Evolutionary conservation across 92 coral and sea anemone genomes (phyloP).

Genomic region (Epizoanthus ramosus): DNA sequence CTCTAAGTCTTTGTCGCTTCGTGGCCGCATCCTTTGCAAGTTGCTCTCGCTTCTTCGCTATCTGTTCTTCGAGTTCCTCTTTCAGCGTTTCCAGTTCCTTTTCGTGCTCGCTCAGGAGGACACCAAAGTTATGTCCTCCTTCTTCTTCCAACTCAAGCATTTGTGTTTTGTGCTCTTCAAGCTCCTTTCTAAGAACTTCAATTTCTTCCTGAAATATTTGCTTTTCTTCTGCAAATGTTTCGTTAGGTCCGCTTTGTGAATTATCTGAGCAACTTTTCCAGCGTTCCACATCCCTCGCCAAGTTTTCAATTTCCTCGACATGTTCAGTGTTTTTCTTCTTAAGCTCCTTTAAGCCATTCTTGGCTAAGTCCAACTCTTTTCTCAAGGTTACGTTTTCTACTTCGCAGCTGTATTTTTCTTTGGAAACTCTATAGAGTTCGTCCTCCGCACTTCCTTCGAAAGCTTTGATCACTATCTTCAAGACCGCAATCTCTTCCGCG

Average conservation of each 20-base stretch:
- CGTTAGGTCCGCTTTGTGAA: background rate
- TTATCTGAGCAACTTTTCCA: conserved; percentile 29
- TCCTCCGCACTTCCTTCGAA: conserved; percentile 43
- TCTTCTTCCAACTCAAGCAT: conserved; percentile 81
- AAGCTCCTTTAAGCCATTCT: conserved; percentile 58
- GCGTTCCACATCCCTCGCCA: conserved; percentile 67
- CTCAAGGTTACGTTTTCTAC: conserved; percentile 62
- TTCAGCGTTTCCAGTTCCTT: conserved; percentile 79
- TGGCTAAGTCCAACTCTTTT: conserved; percentile 57
- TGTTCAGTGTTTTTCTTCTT: conserved; percentile 57
- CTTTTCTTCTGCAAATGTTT: conserved; percentile 47
- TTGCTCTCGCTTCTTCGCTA: conserved; percentile 83
- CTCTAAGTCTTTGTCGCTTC: conserved; percentile 80
- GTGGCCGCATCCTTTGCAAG: conserved; percentile 83
- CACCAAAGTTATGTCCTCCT: conserved; percentile 82
- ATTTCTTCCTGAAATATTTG: conserved; percentile 60
- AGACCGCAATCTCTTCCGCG: conserved; percentile 25
- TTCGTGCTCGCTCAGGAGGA: conserved; percentile 85
- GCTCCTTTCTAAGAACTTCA: conserved; percentile 49
- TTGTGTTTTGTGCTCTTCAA: conserved; percentile 56
- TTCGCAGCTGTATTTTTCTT: conserved; percentile 70
- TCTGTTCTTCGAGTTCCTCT: conserved; percentile 89
- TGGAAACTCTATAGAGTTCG: conserved; percentile 53
- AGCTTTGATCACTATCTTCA: conserved; percentile 30
- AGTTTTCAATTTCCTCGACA: conserved; percentile 73